Conservation (phyloP, 1,140 invertebrate genomes). For the Arctopsyche grandis region DNA sequence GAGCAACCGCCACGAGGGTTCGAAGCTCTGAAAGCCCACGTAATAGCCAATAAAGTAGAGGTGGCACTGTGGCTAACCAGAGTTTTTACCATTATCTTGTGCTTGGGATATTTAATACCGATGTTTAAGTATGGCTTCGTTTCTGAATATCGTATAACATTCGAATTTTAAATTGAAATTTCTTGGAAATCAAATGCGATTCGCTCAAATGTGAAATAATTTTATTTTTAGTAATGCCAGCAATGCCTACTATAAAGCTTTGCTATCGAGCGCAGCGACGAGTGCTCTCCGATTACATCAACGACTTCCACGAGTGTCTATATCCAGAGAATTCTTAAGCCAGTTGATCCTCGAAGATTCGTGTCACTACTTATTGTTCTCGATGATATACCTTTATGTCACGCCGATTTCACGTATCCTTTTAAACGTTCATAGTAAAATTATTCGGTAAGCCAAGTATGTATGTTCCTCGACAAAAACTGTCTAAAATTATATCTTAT, state of each 20-base stretch:
- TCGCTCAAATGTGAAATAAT: too few species aligned
- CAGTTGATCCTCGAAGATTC: conserved; percentile 90
- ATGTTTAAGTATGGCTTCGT: conserved; percentile 83
- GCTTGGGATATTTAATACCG: conserved; percentile 85
- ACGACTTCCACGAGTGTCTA: conserved; percentile 81
- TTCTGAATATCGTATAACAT: not conserved
- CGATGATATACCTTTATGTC: conserved; percentile 91
- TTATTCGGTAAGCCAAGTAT: too few species aligned
- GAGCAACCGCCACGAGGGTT: conserved; percentile 65
- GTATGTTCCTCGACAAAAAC: too few species aligned
- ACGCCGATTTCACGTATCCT: conserved; percentile 89
- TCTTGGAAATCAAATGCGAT: not conserved
- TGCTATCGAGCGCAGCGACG: conserved; percentile 91
- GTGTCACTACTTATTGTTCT: conserved; percentile 95
- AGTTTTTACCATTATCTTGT: conserved; percentile 83
- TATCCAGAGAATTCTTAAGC: conserved; percentile 84
- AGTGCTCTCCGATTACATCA: conserved; percentile 94
- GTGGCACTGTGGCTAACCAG: conserved; percentile 85
- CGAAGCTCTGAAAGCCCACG: conserved; percentile 74
- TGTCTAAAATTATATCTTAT: too few species aligned
- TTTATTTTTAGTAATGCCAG: conserved; percentile 76
- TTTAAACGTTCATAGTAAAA: conserved; percentile 57
- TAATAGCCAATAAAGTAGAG: conserved; percentile 85
- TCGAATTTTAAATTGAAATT: not conserved
- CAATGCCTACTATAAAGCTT: conserved; percentile 89